phyloP scores from a whole-genome alignment of 1,140 invertebrate species.

The Phymastichus coffea region DNA sequence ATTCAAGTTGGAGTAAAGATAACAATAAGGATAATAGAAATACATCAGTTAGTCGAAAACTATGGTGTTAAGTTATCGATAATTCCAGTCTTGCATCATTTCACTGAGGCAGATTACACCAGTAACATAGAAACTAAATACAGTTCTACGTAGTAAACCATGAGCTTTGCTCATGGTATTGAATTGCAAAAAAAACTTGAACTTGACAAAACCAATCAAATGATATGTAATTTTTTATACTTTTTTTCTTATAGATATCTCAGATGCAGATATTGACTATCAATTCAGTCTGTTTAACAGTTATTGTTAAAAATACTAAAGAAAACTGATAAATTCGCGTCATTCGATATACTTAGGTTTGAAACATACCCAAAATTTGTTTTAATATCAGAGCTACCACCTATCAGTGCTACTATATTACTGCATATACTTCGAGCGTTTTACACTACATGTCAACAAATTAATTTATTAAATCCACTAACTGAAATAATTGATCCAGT shows the following conservation, averaged over 20 bases:
- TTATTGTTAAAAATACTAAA: neutral
- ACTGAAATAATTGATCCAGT: neutral
- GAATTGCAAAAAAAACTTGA: too few relatives aligned
- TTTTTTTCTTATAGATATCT: too few relatives aligned
- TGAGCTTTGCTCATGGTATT: neutral
- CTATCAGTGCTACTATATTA: neutral
- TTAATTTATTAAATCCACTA: neutral
- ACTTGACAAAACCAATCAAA: too few relatives aligned
- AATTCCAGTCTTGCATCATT: neutral
- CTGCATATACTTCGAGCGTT: neutral
- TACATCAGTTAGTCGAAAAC: neutral
- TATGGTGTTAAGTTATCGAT: neutral
- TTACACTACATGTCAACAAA: neutral
- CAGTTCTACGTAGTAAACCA: neutral
- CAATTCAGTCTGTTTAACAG: neutral
- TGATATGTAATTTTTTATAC: too few relatives aligned
- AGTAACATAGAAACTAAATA: neutral
- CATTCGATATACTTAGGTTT: neutral
- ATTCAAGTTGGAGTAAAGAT: neutral
- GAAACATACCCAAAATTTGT: neutral
- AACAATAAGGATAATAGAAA: neutral
- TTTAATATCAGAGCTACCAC: neutral
- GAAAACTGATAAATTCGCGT: neutral
- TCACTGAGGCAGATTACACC: conserved; percentile 2
- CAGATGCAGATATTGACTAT: too few relatives aligned